A percentile compares a stretch with the other conserved stretches of the same genome.
These are phyloP conservation scores for Mandrillus leucophaeus DNA, from an alignment of 2,113 vertebrate genomes.

Conservation along the genomic window DNA sequence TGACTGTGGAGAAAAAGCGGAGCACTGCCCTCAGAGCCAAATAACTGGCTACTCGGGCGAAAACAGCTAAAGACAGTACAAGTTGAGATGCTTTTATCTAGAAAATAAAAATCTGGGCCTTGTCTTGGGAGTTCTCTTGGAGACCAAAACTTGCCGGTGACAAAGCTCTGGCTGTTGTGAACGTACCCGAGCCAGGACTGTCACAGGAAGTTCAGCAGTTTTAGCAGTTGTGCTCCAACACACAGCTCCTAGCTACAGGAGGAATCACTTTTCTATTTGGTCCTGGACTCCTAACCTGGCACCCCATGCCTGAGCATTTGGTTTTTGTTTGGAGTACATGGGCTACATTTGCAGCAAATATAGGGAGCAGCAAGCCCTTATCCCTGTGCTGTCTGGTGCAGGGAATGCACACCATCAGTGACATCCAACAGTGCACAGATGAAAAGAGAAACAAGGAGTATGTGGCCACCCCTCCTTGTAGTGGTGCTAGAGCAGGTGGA, in stretches of 20 bases:
- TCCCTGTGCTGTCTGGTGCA: background rate
- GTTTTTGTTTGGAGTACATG: constrained; percentile 4
- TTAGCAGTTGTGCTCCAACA: constrained; percentile 12
- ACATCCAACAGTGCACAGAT: background rate
- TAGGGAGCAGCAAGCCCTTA: constrained; percentile 1
- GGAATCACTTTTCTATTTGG: constrained; percentile 35
- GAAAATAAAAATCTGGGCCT: background rate
- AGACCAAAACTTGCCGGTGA: background rate
- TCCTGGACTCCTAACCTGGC: background rate
- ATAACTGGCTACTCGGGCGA: background rate
- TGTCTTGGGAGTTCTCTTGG: background rate
- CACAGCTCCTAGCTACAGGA: constrained; percentile 29
- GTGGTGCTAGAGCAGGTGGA: background rate
- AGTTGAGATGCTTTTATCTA: background rate
- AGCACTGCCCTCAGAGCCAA: background rate
- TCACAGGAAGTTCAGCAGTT: background rate
- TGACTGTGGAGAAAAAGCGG: background rate
- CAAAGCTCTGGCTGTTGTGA: background rate
- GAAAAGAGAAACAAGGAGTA: background rate
- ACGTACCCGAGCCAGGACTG: background rate
- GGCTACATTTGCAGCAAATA: background rate
- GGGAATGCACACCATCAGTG: background rate
- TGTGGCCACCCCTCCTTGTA: background rate
- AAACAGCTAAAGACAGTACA: background rate
- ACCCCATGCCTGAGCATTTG: background rate